phyloP scores from a whole-genome alignment of 2,113 vertebrate species.

The Mesoclemmys tuberculata region DNA sequence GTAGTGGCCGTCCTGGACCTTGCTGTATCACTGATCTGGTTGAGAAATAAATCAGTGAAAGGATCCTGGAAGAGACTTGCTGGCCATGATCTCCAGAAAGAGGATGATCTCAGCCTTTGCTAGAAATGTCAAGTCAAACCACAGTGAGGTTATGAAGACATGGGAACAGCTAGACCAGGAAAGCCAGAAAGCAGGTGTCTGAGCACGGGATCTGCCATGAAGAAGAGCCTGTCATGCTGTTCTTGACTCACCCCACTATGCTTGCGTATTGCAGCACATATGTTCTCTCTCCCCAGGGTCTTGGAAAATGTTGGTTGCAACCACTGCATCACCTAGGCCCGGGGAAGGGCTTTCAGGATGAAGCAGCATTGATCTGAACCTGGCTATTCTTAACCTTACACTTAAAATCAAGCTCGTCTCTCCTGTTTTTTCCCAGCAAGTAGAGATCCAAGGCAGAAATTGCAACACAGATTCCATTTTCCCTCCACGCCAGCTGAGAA shows the following conservation, averaged over 20 bases:
- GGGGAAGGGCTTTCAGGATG: neutral
- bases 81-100: neutral
- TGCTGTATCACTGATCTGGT: neutral
- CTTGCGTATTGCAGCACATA: neutral
- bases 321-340: neutral
- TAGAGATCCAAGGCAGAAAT: rapidly evolving
- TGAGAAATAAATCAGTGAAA: neutral
- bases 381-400: neutral
- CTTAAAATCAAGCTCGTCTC: rapidly evolving
- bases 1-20: too few relatives aligned
- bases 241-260: neutral
- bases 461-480: neutral
- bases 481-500: rapidly evolving
- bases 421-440: neutral
- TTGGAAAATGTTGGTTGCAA: neutral
- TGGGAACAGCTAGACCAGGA: neutral
- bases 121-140: neutral
- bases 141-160: neutral
- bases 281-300: neutral
- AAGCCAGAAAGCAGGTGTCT: neutral
- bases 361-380: neutral
- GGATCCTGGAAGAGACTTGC: neutral
- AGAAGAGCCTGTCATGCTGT: neutral
- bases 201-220: neutral
- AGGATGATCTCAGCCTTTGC: neutral